phyloP scores from a whole-genome alignment of 2,113 vertebrate species.

The Noctilio leporinus region DNA sequence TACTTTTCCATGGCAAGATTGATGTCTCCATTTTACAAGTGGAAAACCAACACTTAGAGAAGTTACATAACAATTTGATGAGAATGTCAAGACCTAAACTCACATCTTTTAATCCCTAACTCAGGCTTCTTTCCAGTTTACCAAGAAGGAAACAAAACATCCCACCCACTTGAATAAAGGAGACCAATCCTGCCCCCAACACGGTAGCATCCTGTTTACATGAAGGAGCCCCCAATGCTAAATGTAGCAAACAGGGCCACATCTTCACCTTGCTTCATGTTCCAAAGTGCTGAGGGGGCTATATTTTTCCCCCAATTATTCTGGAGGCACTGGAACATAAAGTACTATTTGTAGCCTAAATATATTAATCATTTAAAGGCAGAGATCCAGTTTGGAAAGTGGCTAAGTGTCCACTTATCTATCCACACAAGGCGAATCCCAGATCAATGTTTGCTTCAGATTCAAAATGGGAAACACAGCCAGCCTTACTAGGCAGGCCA shows the following conservation, averaged over 20 bases:
- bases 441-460: not conserved
- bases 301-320: not conserved
- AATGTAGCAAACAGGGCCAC: not conserved
- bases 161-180: not conserved
- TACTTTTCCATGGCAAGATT: not conserved
- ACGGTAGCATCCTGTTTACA: not conserved
- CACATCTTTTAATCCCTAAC: not conserved
- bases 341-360: slow-evolving; percentile 35
- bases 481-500: not conserved
- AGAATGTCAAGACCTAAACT: not conserved
- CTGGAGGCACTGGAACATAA: not conserved
- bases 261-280: not conserved
- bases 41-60: not conserved
- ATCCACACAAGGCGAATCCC: not conserved
- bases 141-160: not conserved
- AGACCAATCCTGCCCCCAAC: not conserved
- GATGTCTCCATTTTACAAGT: not conserved
- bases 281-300: not conserved
- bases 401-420: not conserved
- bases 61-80: not conserved
- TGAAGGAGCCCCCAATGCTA: rapidly evolving
- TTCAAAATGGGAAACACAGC: not conserved
- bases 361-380: slow-evolving; percentile 51
- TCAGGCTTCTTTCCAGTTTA: not conserved
- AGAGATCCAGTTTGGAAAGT: not conserved